Evolutionary conservation across 2,113 vertebrate species (phyloP), one percentile per base, ranked within the genome.

Genomic region (Callopanchax toddi): DNA sequence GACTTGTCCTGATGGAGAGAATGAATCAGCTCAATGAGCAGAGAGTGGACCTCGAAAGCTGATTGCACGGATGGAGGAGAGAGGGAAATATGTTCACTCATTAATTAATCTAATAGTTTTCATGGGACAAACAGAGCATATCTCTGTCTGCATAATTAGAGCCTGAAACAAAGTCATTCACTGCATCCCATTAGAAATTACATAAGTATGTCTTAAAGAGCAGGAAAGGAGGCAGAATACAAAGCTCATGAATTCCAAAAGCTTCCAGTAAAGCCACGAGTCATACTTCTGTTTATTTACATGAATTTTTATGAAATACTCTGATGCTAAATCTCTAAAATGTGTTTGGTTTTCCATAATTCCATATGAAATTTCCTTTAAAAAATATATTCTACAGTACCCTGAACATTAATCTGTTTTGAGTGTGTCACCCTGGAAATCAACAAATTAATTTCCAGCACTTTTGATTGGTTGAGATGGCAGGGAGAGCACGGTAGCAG

Each of bases 81-180:
- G 71, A 74, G 61, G 69, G 65, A 78, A 86, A 88, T 86, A 79
- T 87, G 83, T 84, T 85, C 81, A 51, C 46, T 80, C 83, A 87
- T 88, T 91, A 84, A 88, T 92, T 90, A 85, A 83, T 81, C 67
- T 87, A 90, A 90, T 89, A 76, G 82, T 86, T 86, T 88, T 85
- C 77, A 84, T 64, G 77, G 77, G 84, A 86, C 83, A 87, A 81
- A 86, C 82, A 82, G 74, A 63, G 81, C 70, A 74, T 84, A 89
- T 83, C 74, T 78, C 68, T 57, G 78, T 55, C 74, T 77, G 70
- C 78, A 79, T 86, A 90, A 88, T 88, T 73, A 87, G 76, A 69
- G 80, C 77, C 58, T 64, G 81, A 75, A 86, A 88, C 86, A 83
- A 90, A 88, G 81, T 86, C 79, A 82, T 77, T 58, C 74, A 67